Evolutionary conservation across 2,113 vertebrate species (phyloP), one percentile per base, ranked within the genome.

Genomic region (Triplophysa rosa): DNA sequence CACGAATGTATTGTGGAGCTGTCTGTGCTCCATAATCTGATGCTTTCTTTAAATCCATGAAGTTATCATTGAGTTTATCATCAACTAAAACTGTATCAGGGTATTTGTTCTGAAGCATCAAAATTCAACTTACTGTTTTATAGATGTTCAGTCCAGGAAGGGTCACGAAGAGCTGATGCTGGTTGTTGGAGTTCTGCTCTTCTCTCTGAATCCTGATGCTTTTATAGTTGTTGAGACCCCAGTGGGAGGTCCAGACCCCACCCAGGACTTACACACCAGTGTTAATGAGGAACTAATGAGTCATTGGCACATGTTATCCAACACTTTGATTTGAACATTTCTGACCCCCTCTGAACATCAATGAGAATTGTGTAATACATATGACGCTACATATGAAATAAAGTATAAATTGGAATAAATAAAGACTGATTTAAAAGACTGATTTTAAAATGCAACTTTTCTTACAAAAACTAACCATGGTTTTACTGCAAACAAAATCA

Each of bases 281-380:
- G 70, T 73, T 73, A 73, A 73, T 73, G 21, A 62, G 23, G 14
- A 62, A 61, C 72, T 63, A 74, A 74, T 74, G 72, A 74, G 72
- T 74, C 72, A 74, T 24, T 26, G 58, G 16, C 40, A 63, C 40
- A 49, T 19, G 72, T 8, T 21, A 40, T 24, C 13, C 33, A 42
- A 61, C 13, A 8, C 33, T 58, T 29, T 71, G 4, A 73, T 73
- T 56, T 49, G 33, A 19, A 62, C 54, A 12, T 71, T 8, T 61
- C 33, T 42, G 21, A 42, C 45, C 29, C 29, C 29, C 29, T 29
- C 0, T 4, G 29, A 29, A 29, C 29, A 29, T 29, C 29, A 29
- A 4, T 29, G 29, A 29, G 29, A 29, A 29, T 29, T 29, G 29
- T 29, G 29, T 29, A 4, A 29, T 29, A 29, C 29, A 29, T 29